phyloP scores from a whole-genome alignment of 2,113 vertebrate species.

The Leucopternis melanops region DNA sequence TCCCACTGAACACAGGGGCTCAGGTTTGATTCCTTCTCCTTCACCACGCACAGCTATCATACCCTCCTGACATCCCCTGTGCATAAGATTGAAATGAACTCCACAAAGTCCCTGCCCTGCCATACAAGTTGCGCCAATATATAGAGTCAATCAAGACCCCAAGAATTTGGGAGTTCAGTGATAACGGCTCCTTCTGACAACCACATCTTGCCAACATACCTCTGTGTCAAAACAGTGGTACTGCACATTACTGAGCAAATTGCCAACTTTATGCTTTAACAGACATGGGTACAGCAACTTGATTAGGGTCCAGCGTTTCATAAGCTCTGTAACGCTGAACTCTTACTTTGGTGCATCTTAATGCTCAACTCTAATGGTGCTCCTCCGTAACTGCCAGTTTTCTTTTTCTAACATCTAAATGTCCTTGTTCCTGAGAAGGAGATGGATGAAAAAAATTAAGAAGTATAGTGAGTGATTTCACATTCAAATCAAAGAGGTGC shows the following conservation, averaged over 20 bases:
- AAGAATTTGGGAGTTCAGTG: background rate
- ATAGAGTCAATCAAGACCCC: background rate
- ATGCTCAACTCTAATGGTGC: background rate
- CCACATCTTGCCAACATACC: background rate
- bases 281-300: background rate
- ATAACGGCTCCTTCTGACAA: background rate
- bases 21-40: background rate
- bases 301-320: background rate
- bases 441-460: background rate
- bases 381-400: background rate
- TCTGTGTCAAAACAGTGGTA: background rate
- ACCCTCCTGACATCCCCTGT: background rate
- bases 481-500: slow-evolving; percentile 66
- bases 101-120: background rate
- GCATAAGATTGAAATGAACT: background rate
- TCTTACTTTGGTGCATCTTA: background rate
- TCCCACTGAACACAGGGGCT: accelerated
- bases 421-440: background rate
- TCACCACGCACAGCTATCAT: background rate
- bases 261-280: background rate
- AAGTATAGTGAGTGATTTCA: slow-evolving; percentile 49
- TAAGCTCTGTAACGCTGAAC: background rate
- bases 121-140: background rate
- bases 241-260: background rate
- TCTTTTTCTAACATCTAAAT: background rate